Evolutionary conservation across 1,140 invertebrate species (phyloP).

Genomic region (Diabrotica undecimpunctata): DNA sequence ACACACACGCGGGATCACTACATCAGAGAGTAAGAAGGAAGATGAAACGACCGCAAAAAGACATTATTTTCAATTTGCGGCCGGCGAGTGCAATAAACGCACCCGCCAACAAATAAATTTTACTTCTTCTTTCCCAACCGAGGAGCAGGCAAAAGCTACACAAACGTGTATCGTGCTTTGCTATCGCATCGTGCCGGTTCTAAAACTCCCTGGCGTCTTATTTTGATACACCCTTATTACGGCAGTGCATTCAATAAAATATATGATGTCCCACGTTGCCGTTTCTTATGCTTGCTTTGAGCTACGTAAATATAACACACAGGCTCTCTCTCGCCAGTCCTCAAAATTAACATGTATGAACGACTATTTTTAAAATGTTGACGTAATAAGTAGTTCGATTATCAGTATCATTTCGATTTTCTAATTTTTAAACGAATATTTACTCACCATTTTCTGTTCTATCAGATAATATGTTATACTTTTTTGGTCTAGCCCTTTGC

Average conservation of each 20-base stretch:
- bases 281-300: too few relatives aligned
- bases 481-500: too few relatives aligned
- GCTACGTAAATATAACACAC: too few relatives aligned
- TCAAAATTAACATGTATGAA: too few relatives aligned
- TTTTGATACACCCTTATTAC: conserved; percentile 18
- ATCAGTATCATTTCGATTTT: too few relatives aligned
- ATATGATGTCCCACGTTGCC: not conserved
- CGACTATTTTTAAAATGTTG: too few relatives aligned
- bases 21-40: not conserved
- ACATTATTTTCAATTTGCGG: conserved; percentile 21
- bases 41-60: conserved; percentile 6
- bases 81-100: conserved; percentile 18
- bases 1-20: not conserved
- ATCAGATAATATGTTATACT: too few relatives aligned
- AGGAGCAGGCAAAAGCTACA: not conserved
- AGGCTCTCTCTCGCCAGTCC: too few relatives aligned
- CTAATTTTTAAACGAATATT: too few relatives aligned
- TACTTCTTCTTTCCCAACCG: conserved; percentile 2
- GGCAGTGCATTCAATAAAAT: conserved; percentile 15
- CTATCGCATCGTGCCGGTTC: conserved; percentile 1
- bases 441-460: too few relatives aligned
- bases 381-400: too few relatives aligned
- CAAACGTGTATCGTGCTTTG: conserved; percentile 2
- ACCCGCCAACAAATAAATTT: conserved; percentile 15
- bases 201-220: conserved; percentile 14